Evolutionary conservation across 2,888 invertebrate species (phyloP).

Genomic region (Villa cingulata): DNA sequence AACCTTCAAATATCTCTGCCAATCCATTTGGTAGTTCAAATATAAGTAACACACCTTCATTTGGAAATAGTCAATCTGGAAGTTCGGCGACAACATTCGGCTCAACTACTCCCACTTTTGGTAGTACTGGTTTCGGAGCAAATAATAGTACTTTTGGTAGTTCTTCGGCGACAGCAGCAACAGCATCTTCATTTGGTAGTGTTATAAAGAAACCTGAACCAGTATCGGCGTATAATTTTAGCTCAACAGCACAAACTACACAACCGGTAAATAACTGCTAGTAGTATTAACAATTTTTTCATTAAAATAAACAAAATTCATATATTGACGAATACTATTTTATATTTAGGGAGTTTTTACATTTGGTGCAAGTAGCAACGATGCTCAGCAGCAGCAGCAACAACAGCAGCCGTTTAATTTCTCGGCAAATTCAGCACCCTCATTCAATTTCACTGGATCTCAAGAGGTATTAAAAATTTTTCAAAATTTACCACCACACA

Average conservation of each 20-base stretch:
- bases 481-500: too few relatives aligned
- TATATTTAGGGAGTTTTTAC: conserved; percentile 15
- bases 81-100: conserved; percentile 6
- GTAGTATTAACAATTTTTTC: too few relatives aligned
- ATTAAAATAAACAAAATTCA: too few relatives aligned
- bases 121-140: conserved; percentile 14
- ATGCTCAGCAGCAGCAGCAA: conserved; percentile 2
- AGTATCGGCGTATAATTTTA: conserved; percentile 17
- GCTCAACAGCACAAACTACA: conserved; percentile 6
- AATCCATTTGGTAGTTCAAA: conserved; percentile 8
- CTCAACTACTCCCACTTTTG: conserved; percentile 11
- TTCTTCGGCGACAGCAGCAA: conserved; percentile 7
- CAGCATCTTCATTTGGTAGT: conserved; percentile 13
- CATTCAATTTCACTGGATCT: conserved; percentile 12
- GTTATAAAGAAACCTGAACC: conserved; percentile 21
- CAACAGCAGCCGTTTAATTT: conserved; percentile 14
- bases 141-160: conserved; percentile 13
- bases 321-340: too few relatives aligned
- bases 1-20: conserved; percentile 7
- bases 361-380: conserved; percentile 16
- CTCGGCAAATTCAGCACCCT: conserved; percentile 6
- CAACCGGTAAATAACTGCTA: conserved; percentile 4
- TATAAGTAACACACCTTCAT: conserved; percentile 8
- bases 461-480: conserved; percentile 10
- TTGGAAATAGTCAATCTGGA: conserved; percentile 10